phyloP scores from a whole-genome alignment of 2,113 vertebrate species.

The Holacanthus passer region DNA sequence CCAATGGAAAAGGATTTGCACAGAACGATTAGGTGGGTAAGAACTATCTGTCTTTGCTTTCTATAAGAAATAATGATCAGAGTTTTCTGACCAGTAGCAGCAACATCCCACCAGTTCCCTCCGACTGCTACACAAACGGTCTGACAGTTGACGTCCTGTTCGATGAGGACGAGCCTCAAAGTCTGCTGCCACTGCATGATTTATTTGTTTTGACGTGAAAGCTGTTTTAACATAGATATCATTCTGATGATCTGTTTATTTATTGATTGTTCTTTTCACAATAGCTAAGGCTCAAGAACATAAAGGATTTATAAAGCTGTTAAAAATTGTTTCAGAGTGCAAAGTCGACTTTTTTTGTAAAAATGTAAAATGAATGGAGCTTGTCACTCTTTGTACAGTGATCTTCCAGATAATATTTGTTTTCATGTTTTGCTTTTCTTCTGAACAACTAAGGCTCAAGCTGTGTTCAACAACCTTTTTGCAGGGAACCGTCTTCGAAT shows the following conservation, averaged over 20 bases:
- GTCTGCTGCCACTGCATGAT: conserved; percentile 65
- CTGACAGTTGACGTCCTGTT: not conserved
- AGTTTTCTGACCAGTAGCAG: conserved; percentile 15
- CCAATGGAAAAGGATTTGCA: not conserved
- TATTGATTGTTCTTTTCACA: conserved; percentile 40
- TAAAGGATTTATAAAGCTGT: conserved; percentile 8
- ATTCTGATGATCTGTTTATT: conserved; percentile 31
- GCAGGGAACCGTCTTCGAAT: conserved; percentile 8
- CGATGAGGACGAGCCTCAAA: conserved; percentile 1
- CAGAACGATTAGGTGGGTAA: not conserved
- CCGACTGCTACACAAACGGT: not conserved
- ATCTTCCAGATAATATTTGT: conserved; percentile 50
- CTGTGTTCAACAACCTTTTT: conserved; percentile 59
- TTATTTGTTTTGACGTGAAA: conserved; percentile 47
- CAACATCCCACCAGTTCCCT: not conserved
- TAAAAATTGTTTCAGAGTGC: conserved; percentile 13
- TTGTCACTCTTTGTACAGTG: conserved; percentile 59
- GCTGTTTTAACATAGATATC: conserved; percentile 8
- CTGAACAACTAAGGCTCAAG: conserved; percentile 18
- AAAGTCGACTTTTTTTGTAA: conserved; percentile 49
- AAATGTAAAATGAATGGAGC: conserved; percentile 44
- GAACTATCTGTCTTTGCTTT: not conserved
- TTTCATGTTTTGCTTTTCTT: conserved; percentile 38
- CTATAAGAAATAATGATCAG: not conserved
- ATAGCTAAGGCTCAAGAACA: conserved; percentile 12